phyloP scores from a whole-genome alignment of 1,140 invertebrate genomes.

The Brachionus rotundiformis region DNA sequence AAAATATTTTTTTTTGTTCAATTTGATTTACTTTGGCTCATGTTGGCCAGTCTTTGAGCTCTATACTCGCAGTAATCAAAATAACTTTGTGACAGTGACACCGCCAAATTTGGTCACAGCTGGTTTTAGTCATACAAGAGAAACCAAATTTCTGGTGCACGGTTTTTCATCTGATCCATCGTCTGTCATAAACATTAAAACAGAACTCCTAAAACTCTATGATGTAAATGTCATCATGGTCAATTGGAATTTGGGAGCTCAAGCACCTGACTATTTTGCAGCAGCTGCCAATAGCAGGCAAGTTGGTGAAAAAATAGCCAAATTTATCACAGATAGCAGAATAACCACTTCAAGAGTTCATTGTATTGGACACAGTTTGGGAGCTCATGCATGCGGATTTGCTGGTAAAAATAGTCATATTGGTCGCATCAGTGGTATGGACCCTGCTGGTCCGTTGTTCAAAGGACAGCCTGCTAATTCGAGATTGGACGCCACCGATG shows the following conservation, averaged over 20 bases:
- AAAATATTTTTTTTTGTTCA: not conserved
- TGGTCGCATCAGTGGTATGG: slow-evolving; percentile 74
- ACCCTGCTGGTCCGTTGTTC: slow-evolving; percentile 8
- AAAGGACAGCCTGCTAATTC: not conserved
- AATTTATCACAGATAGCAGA: slow-evolving; percentile 60
- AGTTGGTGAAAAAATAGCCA: slow-evolving; percentile 78
- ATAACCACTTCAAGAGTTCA: slow-evolving; percentile 65
- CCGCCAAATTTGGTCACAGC: not conserved
- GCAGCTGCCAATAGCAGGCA: slow-evolving; percentile 74
- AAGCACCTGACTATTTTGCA: slow-evolving; percentile 67
- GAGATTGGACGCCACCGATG: slow-evolving; percentile 82
- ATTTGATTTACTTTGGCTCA: not conserved
- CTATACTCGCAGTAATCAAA: not conserved
- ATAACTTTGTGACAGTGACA: not conserved
- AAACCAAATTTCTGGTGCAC: slow-evolving; percentile 49
- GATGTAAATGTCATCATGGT: slow-evolving; percentile 45
- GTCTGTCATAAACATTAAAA: slow-evolving; percentile 56
- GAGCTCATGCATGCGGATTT: slow-evolving; percentile 72
- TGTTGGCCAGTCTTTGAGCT: slow-evolving; percentile 44
- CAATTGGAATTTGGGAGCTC: slow-evolving; percentile 22
- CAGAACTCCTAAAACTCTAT: slow-evolving; percentile 54
- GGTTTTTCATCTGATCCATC: slow-evolving; percentile 16
- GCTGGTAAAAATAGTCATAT: slow-evolving; percentile 79
- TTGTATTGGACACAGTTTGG: slow-evolving; percentile 85
- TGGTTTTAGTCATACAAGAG: slow-evolving; percentile 23